Conservation (phyloP, 2,888 invertebrate genomes). For the Callinectes sapidus region DNA sequence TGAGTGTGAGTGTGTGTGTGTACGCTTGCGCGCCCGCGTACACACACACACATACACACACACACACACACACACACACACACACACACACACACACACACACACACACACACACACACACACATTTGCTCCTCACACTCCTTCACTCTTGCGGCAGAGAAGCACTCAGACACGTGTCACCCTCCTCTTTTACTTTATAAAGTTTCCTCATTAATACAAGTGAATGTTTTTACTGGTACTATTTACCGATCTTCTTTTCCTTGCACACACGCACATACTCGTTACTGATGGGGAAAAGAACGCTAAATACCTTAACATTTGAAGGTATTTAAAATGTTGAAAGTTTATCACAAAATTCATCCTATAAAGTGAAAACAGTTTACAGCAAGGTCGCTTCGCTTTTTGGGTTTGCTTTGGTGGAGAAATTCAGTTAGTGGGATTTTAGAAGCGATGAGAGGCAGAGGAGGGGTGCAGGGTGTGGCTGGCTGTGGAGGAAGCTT, state of each 20-base stretch:
- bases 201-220: background rate
- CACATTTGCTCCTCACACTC: background rate
- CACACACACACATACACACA: constrained; percentile 34
- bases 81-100: constrained; percentile 24
- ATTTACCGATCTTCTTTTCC: background rate
- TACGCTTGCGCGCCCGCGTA: background rate
- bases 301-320: background rate
- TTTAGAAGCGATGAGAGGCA: background rate
- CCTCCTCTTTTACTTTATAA: background rate
- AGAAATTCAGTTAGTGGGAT: background rate
- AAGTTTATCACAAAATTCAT: background rate
- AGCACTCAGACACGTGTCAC: background rate
- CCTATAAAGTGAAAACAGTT: background rate
- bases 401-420: background rate
- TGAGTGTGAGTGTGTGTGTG: too few relatives aligned
- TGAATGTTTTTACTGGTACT: background rate
- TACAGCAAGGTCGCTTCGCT: background rate
- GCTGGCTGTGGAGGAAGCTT: background rate
- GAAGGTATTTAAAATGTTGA: background rate
- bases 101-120: constrained; percentile 25
- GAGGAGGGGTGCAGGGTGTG: background rate
- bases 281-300: background rate
- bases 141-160: too few relatives aligned
- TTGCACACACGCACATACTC: background rate
- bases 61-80: constrained; percentile 27